Percentiles rank a stretch among this genome's conserved stretches.
phyloP scores from a whole-genome alignment of 2,113 vertebrate species.

The Columba janthina region DNA sequence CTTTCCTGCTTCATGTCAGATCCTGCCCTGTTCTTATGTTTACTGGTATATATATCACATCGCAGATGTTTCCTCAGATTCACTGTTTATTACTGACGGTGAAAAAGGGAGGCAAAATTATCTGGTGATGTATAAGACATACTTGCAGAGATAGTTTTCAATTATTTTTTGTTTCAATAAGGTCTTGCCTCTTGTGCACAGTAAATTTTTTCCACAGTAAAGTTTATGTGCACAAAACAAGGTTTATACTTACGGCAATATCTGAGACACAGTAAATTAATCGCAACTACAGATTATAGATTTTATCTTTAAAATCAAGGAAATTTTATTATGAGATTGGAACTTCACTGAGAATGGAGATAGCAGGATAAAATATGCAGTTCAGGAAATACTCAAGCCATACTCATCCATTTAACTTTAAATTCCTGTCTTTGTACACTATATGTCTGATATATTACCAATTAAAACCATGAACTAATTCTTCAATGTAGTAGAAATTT shows the following conservation, averaged over 20 bases:
- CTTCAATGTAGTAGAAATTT: neutral
- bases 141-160: neutral
- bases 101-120: neutral
- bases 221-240: neutral
- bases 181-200: neutral
- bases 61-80: neutral
- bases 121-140: neutral
- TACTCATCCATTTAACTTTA: neutral
- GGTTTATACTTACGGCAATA: neutral
- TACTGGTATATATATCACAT: neutral
- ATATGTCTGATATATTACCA: neutral
- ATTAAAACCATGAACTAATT: neutral
- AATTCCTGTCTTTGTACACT: neutral
- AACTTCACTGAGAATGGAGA: neutral
- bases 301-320: neutral
- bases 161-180: neutral
- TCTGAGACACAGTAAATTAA: neutral
- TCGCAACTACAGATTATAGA: neutral
- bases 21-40: neutral
- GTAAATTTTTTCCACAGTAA: neutral
- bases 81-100: neutral
- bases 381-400: neutral
- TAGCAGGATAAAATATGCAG: neutral
- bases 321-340: neutral
- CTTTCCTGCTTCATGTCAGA: neutral